These are phyloP conservation scores for Caenorhabditis panamensis DNA, from an alignment of 2,888 invertebrate species.

Conservation along the genomic window DNA sequence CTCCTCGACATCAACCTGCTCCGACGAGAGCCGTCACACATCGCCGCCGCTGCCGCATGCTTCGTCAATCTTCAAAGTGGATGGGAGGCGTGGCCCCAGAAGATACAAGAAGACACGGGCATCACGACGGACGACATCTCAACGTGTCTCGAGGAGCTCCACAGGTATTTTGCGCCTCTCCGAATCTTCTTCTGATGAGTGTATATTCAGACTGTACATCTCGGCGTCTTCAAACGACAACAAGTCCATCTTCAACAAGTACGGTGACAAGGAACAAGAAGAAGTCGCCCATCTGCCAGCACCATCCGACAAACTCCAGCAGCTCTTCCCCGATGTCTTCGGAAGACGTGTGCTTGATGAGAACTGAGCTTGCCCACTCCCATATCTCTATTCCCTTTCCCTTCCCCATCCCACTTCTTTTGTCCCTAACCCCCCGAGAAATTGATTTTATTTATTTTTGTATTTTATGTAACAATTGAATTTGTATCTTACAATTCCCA, in stretches of 20 bases:
- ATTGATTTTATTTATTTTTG: constrained; percentile 7
- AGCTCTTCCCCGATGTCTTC: constrained; percentile 31
- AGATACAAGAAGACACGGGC: constrained; percentile 70
- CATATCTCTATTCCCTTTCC: constrained; percentile 1
- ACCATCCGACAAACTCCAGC: constrained; percentile 11
- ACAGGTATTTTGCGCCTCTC: too few relatives aligned
- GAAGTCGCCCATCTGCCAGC: constrained; percentile 39
- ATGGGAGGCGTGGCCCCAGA: constrained; percentile 78
- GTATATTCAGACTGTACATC: constrained; percentile 33
- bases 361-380: not conserved
- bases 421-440: constrained; percentile 8
- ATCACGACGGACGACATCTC: constrained; percentile 26
- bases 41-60: constrained; percentile 82
- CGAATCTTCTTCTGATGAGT: too few relatives aligned
- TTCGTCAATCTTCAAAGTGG: constrained; percentile 81
- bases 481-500: constrained; percentile 1
- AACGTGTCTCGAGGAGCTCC: constrained; percentile 16
- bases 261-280: constrained; percentile 4
- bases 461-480: constrained; percentile 37
- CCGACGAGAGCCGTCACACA: constrained; percentile 81
- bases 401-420: constrained; percentile 17
- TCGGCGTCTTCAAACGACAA: constrained; percentile 14
- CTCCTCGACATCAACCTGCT: constrained; percentile 82
- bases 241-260: constrained; percentile 40
- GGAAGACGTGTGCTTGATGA: not conserved